Conservation (phyloP, 2,888 invertebrate species). For the Drosophila maculinotata region DNA sequence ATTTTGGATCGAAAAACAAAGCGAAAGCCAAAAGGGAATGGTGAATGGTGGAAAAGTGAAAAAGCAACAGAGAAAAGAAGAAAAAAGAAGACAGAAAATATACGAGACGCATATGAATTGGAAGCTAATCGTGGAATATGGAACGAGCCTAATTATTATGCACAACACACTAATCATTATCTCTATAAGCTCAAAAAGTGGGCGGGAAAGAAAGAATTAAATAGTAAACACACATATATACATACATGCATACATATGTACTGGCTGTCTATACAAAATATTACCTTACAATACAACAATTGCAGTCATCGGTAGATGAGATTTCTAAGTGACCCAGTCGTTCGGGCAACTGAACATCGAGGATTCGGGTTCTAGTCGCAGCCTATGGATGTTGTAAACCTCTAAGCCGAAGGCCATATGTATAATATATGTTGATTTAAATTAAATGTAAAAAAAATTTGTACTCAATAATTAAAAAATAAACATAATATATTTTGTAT, state of each 20-base stretch:
- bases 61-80: slow-evolving; percentile 4
- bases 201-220: not conserved
- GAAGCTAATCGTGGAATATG: slow-evolving; percentile 72
- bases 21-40: slow-evolving; percentile 45
- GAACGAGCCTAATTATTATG: slow-evolving; percentile 75
- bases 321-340: too few species aligned
- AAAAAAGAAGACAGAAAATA: slow-evolving; percentile 4
- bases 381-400: too few species aligned
- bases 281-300: not conserved
- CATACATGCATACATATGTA: not conserved
- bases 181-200: slow-evolving; percentile 27
- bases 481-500: too few species aligned
- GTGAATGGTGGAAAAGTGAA: slow-evolving; percentile 35
- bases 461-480: too few species aligned
- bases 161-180: slow-evolving; percentile 83
- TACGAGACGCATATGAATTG: slow-evolving; percentile 66
- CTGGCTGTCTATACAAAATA: too few species aligned
- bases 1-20: slow-evolving; percentile 61
- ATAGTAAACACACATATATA: not conserved
- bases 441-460: too few species aligned
- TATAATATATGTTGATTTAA: too few species aligned
- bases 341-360: too few species aligned
- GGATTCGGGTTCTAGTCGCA: too few species aligned
- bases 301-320: too few species aligned
- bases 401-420: too few species aligned